Percentiles rank a stretch among this genome's conserved stretches.
phyloP scores from a whole-genome alignment of 35 echinoderm and acorn worm genomes.

The Ophiothrix spiculata region DNA sequence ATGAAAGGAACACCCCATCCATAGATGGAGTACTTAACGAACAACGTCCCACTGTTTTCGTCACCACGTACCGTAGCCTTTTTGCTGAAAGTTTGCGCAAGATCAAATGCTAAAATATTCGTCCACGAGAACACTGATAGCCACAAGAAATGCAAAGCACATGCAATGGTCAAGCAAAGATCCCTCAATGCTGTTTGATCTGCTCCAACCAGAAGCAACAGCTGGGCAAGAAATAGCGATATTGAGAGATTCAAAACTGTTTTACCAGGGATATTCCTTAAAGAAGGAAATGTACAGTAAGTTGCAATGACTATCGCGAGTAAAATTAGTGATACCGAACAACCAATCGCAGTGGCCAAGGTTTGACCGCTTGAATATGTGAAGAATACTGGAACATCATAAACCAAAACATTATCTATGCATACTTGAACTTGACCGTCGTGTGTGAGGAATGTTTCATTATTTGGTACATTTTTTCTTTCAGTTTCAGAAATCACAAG shows the following conservation, averaged over 20 bases:
- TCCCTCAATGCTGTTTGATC: background rate
- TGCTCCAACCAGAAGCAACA: background rate
- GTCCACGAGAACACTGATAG: conserved; percentile 15
- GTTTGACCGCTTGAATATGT: background rate
- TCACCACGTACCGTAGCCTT: background rate
- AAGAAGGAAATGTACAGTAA: conserved; percentile 11
- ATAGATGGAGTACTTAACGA: background rate
- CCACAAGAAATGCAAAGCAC: conserved; percentile 24
- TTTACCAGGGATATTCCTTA: conserved; percentile 29
- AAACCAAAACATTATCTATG: background rate
- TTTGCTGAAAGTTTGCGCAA: background rate
- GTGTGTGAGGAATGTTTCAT: background rate
- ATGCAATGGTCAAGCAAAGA: conserved; percentile 14
- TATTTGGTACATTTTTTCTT: background rate
- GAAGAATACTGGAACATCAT: background rate
- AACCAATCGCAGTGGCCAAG: background rate
- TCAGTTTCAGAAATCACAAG: background rate
- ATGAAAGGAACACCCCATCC: background rate
- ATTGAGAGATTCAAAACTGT: conserved; percentile 15
- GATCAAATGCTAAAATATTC: conserved; percentile 40
- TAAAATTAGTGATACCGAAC: background rate
- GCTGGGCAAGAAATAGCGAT: conserved; percentile 21
- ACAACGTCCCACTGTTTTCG: background rate
- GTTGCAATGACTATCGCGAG: conserved; percentile 7
- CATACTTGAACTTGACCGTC: background rate